A percentile compares a stretch with the other conserved stretches of the same genome.
Conservation (phyloP, 2,113 vertebrate species). For the Malaclemys terrapin region DNA sequence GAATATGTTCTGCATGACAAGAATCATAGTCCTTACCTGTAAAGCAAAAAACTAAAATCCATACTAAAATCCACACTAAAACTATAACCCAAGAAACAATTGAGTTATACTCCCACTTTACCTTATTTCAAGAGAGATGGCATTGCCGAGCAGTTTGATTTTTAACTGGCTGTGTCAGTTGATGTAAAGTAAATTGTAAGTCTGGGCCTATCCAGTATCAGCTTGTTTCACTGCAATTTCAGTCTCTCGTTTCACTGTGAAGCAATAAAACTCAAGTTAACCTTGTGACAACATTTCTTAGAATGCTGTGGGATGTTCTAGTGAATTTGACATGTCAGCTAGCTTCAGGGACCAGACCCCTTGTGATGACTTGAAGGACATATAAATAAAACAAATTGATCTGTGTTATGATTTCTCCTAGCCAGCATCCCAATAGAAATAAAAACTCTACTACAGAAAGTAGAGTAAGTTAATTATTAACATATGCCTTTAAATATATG, state of each 20-base stretch:
- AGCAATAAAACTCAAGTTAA: constrained; percentile 19
- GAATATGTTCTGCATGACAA: background rate
- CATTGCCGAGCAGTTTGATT: background rate
- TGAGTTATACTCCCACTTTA: background rate
- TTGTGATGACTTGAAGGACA: background rate
- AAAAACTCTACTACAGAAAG: background rate
- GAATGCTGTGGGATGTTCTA: background rate
- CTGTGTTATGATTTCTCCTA: background rate
- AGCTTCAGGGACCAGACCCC: background rate
- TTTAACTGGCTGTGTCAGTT: background rate
- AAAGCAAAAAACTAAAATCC: constrained; percentile 34
- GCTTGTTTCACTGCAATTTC: background rate
- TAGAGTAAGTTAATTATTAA: background rate
- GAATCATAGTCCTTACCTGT: constrained; percentile 5
- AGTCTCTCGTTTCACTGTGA: background rate
- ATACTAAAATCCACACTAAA: no score
- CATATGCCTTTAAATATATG: background rate
- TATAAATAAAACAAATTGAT: background rate
- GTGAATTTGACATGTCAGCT: background rate
- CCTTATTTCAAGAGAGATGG: background rate
- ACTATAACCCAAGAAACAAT: constrained; percentile 16
- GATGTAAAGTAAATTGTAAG: constrained; percentile 3
- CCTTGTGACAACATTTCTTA: background rate
- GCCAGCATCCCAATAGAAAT: background rate
- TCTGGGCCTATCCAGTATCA: background rate